These are phyloP conservation scores for Spheniscus humboldti DNA, from an alignment of 2,797 vertebrate species.

Conservation along the genomic window DNA sequence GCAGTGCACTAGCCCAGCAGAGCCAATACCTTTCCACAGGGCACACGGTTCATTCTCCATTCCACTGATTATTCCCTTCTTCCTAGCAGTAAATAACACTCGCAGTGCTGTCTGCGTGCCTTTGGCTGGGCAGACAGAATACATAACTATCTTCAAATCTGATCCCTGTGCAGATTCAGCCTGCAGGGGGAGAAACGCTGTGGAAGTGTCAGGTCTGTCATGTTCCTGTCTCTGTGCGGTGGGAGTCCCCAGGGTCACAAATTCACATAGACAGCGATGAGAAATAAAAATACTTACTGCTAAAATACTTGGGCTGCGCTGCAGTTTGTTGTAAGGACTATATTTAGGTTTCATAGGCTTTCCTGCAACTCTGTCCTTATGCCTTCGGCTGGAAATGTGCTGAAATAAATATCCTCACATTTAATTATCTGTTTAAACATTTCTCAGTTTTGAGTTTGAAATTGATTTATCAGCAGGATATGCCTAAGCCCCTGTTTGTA, in stretches of 20 bases:
- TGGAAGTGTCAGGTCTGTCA: neutral
- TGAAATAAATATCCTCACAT: slow-evolving; percentile 70
- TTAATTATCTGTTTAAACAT: slow-evolving; percentile 57
- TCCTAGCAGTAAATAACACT: neutral
- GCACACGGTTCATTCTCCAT: neutral
- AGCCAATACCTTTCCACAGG: neutral
- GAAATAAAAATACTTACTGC: slow-evolving; percentile 80
- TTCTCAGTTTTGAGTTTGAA: slow-evolving; percentile 2
- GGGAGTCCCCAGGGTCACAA: slow-evolving; percentile 2
- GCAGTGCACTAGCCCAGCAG: neutral
- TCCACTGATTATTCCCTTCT: neutral
- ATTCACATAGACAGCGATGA: neutral
- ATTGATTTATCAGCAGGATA: slow-evolving; percentile 7
- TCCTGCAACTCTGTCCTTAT: slow-evolving; percentile 95
- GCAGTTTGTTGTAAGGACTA: slow-evolving; percentile 95
- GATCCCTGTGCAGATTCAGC: neutral
- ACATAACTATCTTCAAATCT: neutral
- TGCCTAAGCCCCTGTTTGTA: neutral
- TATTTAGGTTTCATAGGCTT: slow-evolving; percentile 97
- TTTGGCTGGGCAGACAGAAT: neutral
- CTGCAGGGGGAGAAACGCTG: neutral
- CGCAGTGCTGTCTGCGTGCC: neutral
- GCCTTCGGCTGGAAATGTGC: slow-evolving; percentile 98
- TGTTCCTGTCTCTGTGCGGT: neutral
- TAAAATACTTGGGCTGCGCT: slow-evolving; percentile 83